These are phyloP conservation scores for Neosilurus mollespiculum DNA, from an alignment of 2,797 vertebrate genomes.

Conservation along the genomic window DNA sequence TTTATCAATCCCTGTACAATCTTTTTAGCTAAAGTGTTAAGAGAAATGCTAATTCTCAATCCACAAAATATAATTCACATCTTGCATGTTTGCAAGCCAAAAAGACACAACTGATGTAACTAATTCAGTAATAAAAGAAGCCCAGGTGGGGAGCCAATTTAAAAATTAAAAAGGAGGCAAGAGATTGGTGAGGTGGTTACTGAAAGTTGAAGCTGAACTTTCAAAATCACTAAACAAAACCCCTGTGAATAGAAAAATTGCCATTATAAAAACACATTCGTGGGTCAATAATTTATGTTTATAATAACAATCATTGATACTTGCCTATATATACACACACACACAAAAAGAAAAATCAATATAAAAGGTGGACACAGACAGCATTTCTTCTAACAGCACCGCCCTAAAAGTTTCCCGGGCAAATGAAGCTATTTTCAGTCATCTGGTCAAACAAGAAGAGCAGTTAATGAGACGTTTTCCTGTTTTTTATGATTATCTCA, in stretches of 20 bases:
- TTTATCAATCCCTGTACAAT: background rate
- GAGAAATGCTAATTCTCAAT: background rate
- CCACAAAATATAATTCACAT: background rate
- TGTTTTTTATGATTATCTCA: background rate
- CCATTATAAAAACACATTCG: background rate
- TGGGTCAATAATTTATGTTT: no score
- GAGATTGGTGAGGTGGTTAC: background rate
- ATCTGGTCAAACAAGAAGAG: background rate
- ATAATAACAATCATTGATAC: background rate
- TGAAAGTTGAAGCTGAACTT: background rate
- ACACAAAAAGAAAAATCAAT: background rate
- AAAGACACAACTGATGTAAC: background rate
- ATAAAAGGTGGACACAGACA: background rate
- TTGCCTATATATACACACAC: background rate
- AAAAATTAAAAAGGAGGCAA: background rate
- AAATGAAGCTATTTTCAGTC: conserved; percentile 15
- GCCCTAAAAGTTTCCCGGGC: conserved; percentile 4
- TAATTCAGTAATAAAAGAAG: background rate
- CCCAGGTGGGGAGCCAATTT: no score
- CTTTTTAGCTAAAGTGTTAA: background rate
- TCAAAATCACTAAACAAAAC: background rate
- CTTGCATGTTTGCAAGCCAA: background rate
- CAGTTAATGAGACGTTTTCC: background rate
- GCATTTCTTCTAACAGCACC: background rate
- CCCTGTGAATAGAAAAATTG: background rate